A percentile compares a stretch with the other conserved stretches of the same genome.
Evolutionary conservation across 2,888 invertebrate genomes (phyloP).

Genomic region (Leptinotarsa rubiginosa): DNA sequence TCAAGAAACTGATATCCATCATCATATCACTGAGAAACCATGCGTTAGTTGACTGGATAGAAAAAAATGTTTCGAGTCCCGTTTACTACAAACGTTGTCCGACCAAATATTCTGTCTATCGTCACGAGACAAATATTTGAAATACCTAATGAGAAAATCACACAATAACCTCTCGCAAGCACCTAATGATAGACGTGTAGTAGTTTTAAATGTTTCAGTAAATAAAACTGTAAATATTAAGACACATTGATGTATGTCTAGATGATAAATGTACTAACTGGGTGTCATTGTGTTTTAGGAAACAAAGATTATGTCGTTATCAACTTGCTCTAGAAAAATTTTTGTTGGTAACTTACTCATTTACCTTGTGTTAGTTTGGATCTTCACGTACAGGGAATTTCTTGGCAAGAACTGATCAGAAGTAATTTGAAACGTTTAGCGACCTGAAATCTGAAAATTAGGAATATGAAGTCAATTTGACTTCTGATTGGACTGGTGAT

Average conservation of each 20-base stretch:
- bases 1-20: not conserved
- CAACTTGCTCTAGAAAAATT: too few species aligned
- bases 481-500: too few species aligned
- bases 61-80: not conserved
- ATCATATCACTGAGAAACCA: not conserved
- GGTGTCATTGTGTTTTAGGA: too few species aligned
- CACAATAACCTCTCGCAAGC: not conserved
- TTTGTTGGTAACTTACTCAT: too few species aligned
- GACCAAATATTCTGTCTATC: not conserved
- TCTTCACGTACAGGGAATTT: too few species aligned
- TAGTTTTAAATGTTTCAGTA: not conserved
- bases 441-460: too few species aligned
- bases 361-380: too few species aligned
- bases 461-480: too few species aligned
- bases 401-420: too few species aligned
- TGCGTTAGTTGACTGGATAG: not conserved
- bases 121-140: not conserved
- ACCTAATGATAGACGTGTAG: not conserved
- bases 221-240: not conserved
- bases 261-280: not conserved
- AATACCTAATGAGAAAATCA: not conserved
- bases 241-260: not conserved
- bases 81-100: not conserved
- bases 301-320: too few species aligned
- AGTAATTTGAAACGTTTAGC: too few species aligned